Conservation (phyloP, 2,888 invertebrate species). For the Sepioteuthis lessoniana region DNA sequence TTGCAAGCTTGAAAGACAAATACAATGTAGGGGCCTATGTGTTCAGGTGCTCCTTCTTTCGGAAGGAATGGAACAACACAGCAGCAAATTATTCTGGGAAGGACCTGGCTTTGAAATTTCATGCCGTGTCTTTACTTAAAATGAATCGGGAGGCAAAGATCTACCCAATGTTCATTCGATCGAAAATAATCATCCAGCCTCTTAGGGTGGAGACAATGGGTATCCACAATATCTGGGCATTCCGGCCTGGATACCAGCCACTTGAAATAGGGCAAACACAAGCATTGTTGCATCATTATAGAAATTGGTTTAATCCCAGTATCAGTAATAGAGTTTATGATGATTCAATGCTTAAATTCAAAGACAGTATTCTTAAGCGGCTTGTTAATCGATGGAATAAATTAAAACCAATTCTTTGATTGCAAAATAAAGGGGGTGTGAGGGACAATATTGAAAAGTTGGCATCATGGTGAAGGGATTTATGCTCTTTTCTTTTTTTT, state of each 20-base stretch:
- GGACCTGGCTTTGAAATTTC: conserved; percentile 55
- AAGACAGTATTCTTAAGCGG: conserved; percentile 53
- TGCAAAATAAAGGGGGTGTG: conserved; percentile 45
- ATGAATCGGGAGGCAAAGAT: conserved; percentile 57
- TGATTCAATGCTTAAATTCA: conserved; percentile 53
- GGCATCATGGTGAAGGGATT: background rate
- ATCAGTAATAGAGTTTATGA: conserved; percentile 53
- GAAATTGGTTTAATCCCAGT: conserved; percentile 59
- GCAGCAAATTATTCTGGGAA: conserved; percentile 52
- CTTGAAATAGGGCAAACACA: conserved; percentile 50
- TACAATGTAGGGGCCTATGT: conserved; percentile 50
- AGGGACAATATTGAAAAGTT: too few relatives aligned
- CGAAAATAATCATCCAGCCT: conserved; percentile 65
- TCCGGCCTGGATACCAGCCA: conserved; percentile 46
- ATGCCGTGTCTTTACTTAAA: conserved; percentile 61
- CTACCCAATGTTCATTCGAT: conserved; percentile 55
- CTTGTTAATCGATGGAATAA: conserved; percentile 53
- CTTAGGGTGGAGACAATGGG: conserved; percentile 57
- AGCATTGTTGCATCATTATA: conserved; percentile 64
- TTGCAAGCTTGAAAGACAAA: conserved; percentile 43
- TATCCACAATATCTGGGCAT: conserved; percentile 61
- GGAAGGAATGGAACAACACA: conserved; percentile 62
- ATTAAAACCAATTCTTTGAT: conserved; percentile 51
- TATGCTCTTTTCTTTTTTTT: background rate
- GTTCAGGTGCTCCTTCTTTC: conserved; percentile 62